A percentile compares a stretch with the other conserved stretches of the same genome.
These are phyloP conservation scores for Heliconius cydno DNA, from an alignment of 2,888 invertebrate genomes.

Conservation along the genomic window DNA sequence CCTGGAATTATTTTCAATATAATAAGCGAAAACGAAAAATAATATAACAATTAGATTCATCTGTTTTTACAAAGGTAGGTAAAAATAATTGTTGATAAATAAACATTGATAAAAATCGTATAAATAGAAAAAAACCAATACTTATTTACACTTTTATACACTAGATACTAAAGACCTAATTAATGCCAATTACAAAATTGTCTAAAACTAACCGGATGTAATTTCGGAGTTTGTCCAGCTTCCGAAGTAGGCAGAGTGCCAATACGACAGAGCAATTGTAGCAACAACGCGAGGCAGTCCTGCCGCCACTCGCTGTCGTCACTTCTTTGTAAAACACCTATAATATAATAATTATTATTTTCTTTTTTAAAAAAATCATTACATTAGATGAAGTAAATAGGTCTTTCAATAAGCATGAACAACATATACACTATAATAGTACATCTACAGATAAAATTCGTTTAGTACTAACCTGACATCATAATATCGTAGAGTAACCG, in stretches of 20 bases:
- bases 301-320: slow-evolving; percentile 96
- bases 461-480: slow-evolving; percentile 86
- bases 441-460: background rate
- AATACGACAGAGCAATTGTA: slow-evolving; percentile 93
- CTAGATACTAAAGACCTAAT: background rate
- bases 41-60: too few relatives aligned
- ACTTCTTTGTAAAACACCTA: slow-evolving; percentile 87
- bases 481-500: slow-evolving; percentile 95
- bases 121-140: background rate
- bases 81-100: too few relatives aligned
- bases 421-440: background rate
- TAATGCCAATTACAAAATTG: background rate
- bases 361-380: background rate
- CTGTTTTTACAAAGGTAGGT: too few relatives aligned
- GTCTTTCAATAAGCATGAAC: background rate
- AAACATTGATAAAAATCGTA: too few relatives aligned
- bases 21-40: background rate
- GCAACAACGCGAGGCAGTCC: slow-evolving; percentile 93
- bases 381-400: background rate
- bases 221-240: slow-evolving; percentile 73
- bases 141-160: background rate
- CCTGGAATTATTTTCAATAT: slow-evolving; percentile 59
- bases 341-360: background rate
- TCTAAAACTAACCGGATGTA: slow-evolving; percentile 84
- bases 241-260: slow-evolving; percentile 86